Evolutionary conservation across 2,888 invertebrate genomes (phyloP).

Genomic region (Yponomeuta malinellus): DNA sequence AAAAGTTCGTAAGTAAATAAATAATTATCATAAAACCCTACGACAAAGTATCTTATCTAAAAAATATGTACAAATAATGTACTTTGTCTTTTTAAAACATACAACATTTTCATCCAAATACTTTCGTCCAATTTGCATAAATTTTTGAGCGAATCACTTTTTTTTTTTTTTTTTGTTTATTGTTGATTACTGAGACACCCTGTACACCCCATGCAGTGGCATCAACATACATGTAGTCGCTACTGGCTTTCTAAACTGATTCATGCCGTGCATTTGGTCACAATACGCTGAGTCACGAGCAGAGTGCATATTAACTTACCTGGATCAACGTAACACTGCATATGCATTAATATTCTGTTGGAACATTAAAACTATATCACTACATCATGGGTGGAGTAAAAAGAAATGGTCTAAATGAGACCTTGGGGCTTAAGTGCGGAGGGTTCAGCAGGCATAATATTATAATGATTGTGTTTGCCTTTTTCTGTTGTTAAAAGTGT

Average conservation of each 20-base stretch:
- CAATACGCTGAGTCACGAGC: background rate
- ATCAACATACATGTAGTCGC: background rate
- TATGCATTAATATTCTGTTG: conserved; percentile 19
- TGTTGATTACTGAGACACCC: no score
- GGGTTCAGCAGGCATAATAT: background rate
- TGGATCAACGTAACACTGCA: background rate
- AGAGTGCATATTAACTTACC: conserved; percentile 5
- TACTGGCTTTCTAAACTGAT: background rate
- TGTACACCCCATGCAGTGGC: no score
- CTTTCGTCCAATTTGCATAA: no score
- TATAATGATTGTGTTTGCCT: background rate
- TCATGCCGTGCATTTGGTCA: background rate
- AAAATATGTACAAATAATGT: no score
- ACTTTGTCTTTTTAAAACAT: no score
- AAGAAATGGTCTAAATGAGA: background rate
- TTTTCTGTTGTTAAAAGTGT: no score
- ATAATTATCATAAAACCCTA: no score
- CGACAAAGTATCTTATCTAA: no score
- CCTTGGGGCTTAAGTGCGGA: background rate
- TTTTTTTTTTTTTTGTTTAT: no score
- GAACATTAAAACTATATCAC: conserved; percentile 25
- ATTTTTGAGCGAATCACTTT: no score
- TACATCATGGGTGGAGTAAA: conserved; percentile 5
- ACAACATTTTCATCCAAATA: no score
- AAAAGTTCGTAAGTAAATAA: no score